phyloP scores from a whole-genome alignment of 2,113 vertebrate species.

The Turnix velox region DNA sequence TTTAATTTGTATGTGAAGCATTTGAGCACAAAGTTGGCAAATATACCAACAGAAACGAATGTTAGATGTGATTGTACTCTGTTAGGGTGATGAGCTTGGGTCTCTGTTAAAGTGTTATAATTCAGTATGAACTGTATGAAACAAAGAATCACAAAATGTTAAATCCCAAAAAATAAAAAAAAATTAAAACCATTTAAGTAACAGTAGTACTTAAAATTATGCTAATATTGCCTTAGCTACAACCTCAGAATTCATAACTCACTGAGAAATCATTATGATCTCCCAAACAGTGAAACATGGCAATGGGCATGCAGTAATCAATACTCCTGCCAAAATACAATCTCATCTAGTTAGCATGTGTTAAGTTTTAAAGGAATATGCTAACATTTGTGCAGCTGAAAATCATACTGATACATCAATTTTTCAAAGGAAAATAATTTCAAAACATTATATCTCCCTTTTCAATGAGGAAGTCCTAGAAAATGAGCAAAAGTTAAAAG shows the following conservation, averaged over 20 bases:
- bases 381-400: not conserved
- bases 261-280: not conserved
- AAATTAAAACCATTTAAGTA: not conserved
- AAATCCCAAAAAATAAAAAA: not conserved
- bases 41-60: not conserved
- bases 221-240: not conserved
- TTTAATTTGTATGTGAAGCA: not conserved
- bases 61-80: not conserved
- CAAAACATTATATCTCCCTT: not conserved
- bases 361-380: not conserved
- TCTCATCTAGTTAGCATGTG: not conserved
- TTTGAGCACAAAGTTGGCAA: not conserved
- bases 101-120: not conserved
- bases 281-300: not conserved
- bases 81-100: not conserved
- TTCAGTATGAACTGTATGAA: not conserved
- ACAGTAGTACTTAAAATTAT: not conserved
- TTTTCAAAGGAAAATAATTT: not conserved
- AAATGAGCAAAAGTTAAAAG: not conserved
- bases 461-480: not conserved
- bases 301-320: not conserved
- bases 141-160: not conserved
- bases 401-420: not conserved
- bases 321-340: not conserved
- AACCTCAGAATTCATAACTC: not conserved